Evolutionary conservation across 2,888 invertebrate genomes (phyloP).

Genomic region (Acanthococcus lagerstroemiae): DNA sequence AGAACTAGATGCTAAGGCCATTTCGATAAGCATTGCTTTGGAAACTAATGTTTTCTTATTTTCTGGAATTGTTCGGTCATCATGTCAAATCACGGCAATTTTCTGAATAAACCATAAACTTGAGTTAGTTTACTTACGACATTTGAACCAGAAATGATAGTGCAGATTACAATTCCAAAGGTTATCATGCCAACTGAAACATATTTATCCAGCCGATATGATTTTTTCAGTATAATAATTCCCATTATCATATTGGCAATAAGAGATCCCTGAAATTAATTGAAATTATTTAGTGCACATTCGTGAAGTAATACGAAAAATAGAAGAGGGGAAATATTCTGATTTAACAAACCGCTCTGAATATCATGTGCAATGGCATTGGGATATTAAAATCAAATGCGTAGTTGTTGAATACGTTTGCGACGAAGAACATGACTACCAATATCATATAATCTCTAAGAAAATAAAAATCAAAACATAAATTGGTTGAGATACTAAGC

Average conservation of each 20-base stretch:
- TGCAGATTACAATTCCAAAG: conserved; percentile 81
- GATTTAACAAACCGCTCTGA: conserved; percentile 64
- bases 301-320: background rate
- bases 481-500: no score
- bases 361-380: conserved; percentile 97
- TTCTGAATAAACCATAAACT: background rate
- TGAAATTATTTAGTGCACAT: background rate
- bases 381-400: conserved; percentile 94
- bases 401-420: conserved; percentile 87
- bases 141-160: conserved; percentile 70
- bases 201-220: conserved; percentile 74
- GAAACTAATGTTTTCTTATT: no score
- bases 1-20: no score
- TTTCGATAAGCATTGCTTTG: no score
- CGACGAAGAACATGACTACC: conserved; percentile 81
- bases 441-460: conserved; percentile 64
- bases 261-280: conserved; percentile 65
- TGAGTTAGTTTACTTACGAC: conserved; percentile 41
- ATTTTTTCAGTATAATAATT: conserved; percentile 73
- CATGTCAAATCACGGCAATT: background rate
- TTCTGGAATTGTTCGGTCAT: no score
- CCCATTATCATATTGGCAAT: conserved; percentile 96
- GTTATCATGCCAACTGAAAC: conserved; percentile 87
- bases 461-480: conserved; percentile 26
- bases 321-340: no score